These are phyloP conservation scores for Lamproptera curius DNA, from an alignment of 2,888 invertebrate species.

Conservation along the genomic window DNA sequence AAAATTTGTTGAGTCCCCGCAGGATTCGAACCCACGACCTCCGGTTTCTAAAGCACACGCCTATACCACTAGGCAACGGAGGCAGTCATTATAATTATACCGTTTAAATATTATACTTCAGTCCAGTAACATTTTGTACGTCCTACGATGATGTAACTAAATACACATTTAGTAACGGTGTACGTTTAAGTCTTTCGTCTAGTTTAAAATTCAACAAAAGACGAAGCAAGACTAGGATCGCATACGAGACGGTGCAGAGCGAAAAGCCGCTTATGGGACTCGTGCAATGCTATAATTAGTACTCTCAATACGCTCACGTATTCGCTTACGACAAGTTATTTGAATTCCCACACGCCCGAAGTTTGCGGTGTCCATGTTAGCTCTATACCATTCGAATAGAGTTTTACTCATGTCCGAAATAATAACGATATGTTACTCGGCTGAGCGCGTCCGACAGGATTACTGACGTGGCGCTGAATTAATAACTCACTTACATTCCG, in stretches of 20 bases:
- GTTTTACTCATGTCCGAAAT: conserved; percentile 67
- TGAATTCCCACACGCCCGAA: conserved; percentile 51
- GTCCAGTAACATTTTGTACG: too few species aligned
- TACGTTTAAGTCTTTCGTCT: too few species aligned
- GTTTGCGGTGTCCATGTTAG: conserved; percentile 51
- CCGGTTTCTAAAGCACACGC: too few species aligned
- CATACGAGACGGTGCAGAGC: conserved; percentile 15
- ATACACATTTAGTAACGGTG: too few species aligned
- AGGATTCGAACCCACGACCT: too few species aligned
- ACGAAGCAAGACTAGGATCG: conserved; percentile 23
- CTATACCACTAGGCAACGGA: too few species aligned
- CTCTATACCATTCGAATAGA: conserved; percentile 37
- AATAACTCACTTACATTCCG: conserved; percentile 55
- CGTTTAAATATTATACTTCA: too few species aligned
- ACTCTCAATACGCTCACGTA: conserved; percentile 43
- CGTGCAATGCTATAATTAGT: conserved; percentile 43
- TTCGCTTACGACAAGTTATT: conserved; percentile 32
- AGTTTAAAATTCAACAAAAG: conserved; percentile 8
- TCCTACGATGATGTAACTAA: too few species aligned
- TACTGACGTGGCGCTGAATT: conserved; percentile 57
- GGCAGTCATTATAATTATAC: too few species aligned
- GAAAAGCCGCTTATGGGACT: conserved; percentile 23
- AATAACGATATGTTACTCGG: conserved; percentile 57
- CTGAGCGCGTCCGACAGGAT: conserved; percentile 42
- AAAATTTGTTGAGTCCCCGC: too few species aligned